A percentile compares a stretch with the other conserved stretches of the same genome.
phyloP scores from a whole-genome alignment of 2,113 vertebrate species.

The Microtus richardsoni region DNA sequence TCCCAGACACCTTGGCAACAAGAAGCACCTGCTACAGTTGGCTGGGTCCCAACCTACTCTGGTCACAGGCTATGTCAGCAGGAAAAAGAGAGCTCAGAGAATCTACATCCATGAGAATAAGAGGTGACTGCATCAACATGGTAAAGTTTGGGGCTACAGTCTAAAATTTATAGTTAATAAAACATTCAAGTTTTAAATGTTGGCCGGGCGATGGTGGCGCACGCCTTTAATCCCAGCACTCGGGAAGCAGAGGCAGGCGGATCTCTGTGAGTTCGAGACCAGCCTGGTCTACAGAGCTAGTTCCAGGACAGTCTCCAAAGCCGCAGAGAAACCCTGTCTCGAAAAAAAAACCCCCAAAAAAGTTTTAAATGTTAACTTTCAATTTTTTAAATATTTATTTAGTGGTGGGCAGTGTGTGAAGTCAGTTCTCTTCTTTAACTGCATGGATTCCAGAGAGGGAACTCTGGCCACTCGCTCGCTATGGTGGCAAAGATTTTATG shows the following conservation, averaged over 20 bases:
- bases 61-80: too few relatives aligned
- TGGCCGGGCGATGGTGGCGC: too few relatives aligned
- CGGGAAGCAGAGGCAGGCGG: too few relatives aligned
- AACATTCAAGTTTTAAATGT: neutral
- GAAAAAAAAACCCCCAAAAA: too few relatives aligned
- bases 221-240: too few relatives aligned
- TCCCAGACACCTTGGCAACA: neutral
- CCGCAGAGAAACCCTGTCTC: too few relatives aligned
- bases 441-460: neutral
- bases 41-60: neutral
- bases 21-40: neutral
- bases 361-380: neutral
- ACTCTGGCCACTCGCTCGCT: accelerated
- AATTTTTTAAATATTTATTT: neutral
- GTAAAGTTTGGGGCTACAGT: neutral
- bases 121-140: neutral
- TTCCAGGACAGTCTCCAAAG: too few relatives aligned
- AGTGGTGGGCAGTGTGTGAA: neutral
- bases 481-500: neutral
- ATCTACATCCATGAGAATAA: neutral
- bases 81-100: neutral
- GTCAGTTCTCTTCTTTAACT: neutral
- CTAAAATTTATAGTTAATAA: neutral
- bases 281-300: too few relatives aligned
- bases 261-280: too few relatives aligned